Base-by-base conservation (phyloP, 2,888 invertebrate genomes). In the Linnaemya tessellans region DNA sequence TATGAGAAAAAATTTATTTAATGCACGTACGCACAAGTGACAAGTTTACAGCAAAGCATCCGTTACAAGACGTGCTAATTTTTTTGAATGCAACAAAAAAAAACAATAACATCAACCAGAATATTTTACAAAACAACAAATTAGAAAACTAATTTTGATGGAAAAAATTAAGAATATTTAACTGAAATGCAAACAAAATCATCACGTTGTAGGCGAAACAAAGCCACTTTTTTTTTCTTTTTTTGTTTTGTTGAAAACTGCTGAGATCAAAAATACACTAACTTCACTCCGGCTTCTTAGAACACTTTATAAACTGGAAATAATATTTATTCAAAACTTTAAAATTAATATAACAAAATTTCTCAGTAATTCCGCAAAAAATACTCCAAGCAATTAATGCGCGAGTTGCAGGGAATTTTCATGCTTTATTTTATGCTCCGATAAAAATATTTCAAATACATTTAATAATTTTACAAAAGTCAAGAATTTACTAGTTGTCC, bases 61-160 rank as follows among this genome's bases (percentile, higher is more conserved):
- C 85, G 82, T 82, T 80, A 67, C 75, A 82, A 85, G 49, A 85
- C 85, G 85, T 85, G 85, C 71, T 80, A 58, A 81, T 70, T 73
- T 84, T 78, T 75, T 74, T 49, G 49, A 56, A 43, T 51, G 54
- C 62, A 80, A 62, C 49, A 41, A 58, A 20, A 22, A 30, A 30
- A 30, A 54, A 10, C 11, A 1, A 58, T 30, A 58, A 35, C n/a
- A 35, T 1, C 35, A 15, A 11, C 56, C 7, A 15, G 58, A 64
- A 67, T 64, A 70, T 18, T 73, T 8, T 5, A 54, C 20, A 43
- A n/a, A 30, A 30, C 18, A 43, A 56, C 67, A 68, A 9, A 60
- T 67, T 78, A 2, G n/a, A 58, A 46, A 49, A 60, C 22, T 22
- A 58, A 60, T 11, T 60, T 49, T 60, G 10, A 49, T 41, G 10